A percentile compares a stretch with the other conserved stretches of the same genome.
phyloP scores from a whole-genome alignment of 1,140 invertebrate species.

The Drosophila bipectinata region DNA sequence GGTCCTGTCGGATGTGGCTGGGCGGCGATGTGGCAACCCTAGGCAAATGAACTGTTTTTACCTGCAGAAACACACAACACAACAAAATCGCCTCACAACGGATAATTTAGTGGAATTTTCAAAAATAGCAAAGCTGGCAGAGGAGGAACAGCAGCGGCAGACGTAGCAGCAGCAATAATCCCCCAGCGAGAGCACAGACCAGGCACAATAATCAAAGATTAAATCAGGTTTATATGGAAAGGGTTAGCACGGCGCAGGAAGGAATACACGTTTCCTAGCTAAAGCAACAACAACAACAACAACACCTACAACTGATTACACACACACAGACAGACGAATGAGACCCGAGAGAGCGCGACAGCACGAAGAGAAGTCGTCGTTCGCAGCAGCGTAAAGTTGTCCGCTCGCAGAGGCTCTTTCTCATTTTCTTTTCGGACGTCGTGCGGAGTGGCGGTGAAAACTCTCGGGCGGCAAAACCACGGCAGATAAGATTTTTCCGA shows the following conservation, averaged over 20 bases:
- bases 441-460: conserved; percentile 60
- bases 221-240: conserved; percentile 81
- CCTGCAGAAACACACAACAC: conserved; percentile 43
- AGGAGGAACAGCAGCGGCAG: conserved; percentile 28
- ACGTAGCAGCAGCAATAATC: conserved; percentile 47
- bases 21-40: conserved; percentile 61
- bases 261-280: conserved; percentile 82
- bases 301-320: conserved; percentile 64
- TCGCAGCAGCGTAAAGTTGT: no score
- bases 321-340: conserved; percentile 13
- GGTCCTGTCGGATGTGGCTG: not conserved
- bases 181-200: conserved; percentile 25
- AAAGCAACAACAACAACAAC: conserved; percentile 57
- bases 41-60: conserved; percentile 78
- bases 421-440: conserved; percentile 72
- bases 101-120: conserved; percentile 81
- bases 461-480: conserved; percentile 37
- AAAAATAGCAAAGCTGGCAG: conserved; percentile 66
- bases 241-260: conserved; percentile 80
- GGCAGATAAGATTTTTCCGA: conserved; percentile 62
- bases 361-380: no score
- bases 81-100: conserved; percentile 44
- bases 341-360: not conserved
- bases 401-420: conserved; percentile 14
- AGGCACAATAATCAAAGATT: conserved; percentile 79